Base-by-base conservation (phyloP, 2,113 vertebrate species). In the Electrona antarctica region DNA sequence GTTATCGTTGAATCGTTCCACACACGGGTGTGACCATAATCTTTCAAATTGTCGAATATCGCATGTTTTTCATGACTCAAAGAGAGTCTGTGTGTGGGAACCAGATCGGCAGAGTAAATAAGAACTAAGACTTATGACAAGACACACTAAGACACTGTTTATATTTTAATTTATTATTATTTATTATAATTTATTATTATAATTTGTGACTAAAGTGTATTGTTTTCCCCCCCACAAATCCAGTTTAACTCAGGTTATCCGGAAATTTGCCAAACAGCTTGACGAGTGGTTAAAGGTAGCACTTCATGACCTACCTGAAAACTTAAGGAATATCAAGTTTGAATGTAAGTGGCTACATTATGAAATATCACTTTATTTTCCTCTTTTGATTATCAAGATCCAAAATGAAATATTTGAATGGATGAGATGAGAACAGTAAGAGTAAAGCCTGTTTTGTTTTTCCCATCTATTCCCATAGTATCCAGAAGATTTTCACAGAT, bases 221-320 rank as follows among this genome's bases (percentile, higher is more conserved):
- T 7, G 7, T 29, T 7, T 52, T 6, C 0, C 3, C 21, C 28
- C 8, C 71, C 80, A 63, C 71, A 56, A 69, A 59, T 84, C 45
- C 81, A 99, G 98, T 92, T 92, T 99, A 90, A 99, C 98, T 1
- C 98, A 99, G 93, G 98, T 99, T 75, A 99, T 99, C 67, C 92
- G 98, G 51, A 99, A 99, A 91, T 99, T 99, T 93, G 97, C 97
- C 86, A 99, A 99, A 90, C 98, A 99, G 81, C 93, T 99, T 67
- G 97, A 99, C 1, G 98, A 99, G 85, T 99, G 98, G 98, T 92
- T 99, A 28, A 98, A 97, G 90, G 95, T 99, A 81, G 98, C 98
- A 75, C 95, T 99, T 69, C 97, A 99, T 0, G 96, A 99, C 88
- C 94, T 99, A 69, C 98, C 98, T 0, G 98, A 99, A 88, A 99